These are phyloP conservation scores for Caenorhabditis doughertyi DNA, from an alignment of 2,888 invertebrate genomes.

Conservation along the genomic window DNA sequence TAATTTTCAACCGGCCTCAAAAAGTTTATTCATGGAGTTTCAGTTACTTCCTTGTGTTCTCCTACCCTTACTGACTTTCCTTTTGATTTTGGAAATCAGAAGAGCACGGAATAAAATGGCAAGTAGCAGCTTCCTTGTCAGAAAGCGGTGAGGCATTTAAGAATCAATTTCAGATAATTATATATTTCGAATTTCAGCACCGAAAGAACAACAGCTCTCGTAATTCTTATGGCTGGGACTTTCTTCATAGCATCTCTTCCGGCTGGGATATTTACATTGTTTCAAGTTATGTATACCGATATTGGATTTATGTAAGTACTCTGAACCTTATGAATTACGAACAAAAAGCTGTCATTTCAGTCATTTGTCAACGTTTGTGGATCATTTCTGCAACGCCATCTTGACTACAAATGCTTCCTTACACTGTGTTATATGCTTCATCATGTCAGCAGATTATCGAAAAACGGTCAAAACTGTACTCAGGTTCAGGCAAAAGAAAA, in stretches of 20 bases:
- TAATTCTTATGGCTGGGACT: neutral
- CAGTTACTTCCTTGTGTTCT: constrained; percentile 16
- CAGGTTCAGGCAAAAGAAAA: neutral
- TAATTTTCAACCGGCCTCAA: neutral
- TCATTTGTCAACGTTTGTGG: neutral
- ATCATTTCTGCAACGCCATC: neutral
- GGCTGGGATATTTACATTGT: neutral
- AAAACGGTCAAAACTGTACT: neutral
- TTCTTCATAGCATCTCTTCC: constrained; percentile 23
- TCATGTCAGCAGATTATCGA: constrained; percentile 8
- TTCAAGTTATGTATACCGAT: constrained; percentile 21
- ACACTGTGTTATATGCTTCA: constrained; percentile 11
- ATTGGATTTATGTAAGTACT: constrained; percentile 10
- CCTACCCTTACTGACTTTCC: neutral
- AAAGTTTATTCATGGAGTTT: neutral
- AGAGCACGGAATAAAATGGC: neutral
- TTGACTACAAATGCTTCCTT: neutral
- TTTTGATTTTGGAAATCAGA: constrained; percentile 1
- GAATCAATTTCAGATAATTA: neutral
- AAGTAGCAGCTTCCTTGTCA: neutral
- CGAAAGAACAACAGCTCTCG: constrained; percentile 10
- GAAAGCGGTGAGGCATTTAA: neutral
- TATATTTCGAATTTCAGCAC: neutral
- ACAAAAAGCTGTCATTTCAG: neutral
- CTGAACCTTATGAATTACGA: too few species aligned